These are phyloP conservation scores for Helleia helle DNA, from an alignment of 2,888 invertebrate genomes.

Conservation along the genomic window DNA sequence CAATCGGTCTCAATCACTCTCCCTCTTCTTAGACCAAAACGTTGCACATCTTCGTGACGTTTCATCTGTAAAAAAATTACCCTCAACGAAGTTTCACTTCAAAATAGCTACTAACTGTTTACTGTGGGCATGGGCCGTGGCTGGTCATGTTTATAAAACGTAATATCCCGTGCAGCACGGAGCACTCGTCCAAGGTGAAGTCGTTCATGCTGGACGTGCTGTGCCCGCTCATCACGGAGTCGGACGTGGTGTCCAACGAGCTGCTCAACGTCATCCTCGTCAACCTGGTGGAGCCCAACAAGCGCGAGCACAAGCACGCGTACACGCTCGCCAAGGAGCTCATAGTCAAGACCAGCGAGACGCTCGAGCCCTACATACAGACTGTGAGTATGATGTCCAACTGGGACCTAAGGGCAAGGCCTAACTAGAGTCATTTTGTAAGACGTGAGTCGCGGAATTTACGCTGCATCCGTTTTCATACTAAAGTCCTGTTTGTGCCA, in stretches of 20 bases:
- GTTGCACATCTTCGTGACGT: too few relatives aligned
- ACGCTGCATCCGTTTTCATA: too few relatives aligned
- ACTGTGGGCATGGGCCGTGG: too few relatives aligned
- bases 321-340: constrained; percentile 93
- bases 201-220: constrained; percentile 97
- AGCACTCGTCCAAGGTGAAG: constrained; percentile 96
- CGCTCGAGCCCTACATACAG: constrained; percentile 95
- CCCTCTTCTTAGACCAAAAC: too few relatives aligned
- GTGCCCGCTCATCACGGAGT: constrained; percentile 94
- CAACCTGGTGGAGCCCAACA: constrained; percentile 95
- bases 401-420: too few relatives aligned
- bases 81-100: too few relatives aligned
- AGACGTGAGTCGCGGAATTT: too few relatives aligned
- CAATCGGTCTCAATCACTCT: too few relatives aligned
- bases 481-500: too few relatives aligned
- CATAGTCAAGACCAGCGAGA: constrained; percentile 91
- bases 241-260: constrained; percentile 95
- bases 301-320: constrained; percentile 91
- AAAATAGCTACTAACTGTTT: too few relatives aligned
- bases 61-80: too few relatives aligned
- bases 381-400: constrained; percentile 75
- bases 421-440: too few relatives aligned
- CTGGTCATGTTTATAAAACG: constrained; percentile 6
- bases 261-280: constrained; percentile 93
- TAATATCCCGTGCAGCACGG: constrained; percentile 77